These are phyloP conservation scores for Avahi laniger DNA, from an alignment of 2,797 vertebrate genomes.

Conservation along the genomic window DNA sequence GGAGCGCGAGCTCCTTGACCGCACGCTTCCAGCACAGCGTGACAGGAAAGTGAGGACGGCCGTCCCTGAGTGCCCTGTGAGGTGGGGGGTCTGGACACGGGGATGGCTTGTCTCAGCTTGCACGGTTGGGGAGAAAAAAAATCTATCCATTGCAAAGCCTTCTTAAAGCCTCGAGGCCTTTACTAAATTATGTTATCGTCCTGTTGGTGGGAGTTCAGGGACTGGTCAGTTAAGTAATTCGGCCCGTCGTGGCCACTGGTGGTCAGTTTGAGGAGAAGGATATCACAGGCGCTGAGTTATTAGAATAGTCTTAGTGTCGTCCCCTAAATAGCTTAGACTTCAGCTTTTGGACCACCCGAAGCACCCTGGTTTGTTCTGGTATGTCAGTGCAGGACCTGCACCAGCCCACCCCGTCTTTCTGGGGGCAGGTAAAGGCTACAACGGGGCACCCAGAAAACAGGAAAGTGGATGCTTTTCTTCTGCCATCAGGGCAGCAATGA, in stretches of 20 bases:
- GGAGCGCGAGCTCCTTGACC: constrained; percentile 87
- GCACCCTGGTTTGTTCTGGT: not conserved
- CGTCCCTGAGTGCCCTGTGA: not conserved
- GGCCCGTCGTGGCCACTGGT: not conserved
- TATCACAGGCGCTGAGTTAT: not conserved
- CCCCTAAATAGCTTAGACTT: not conserved
- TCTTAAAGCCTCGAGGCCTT: not conserved
- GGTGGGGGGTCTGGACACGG: too few relatives aligned
- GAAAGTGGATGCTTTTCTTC: not conserved
- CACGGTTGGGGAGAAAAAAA: not conserved
- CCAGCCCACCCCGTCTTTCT: not conserved
- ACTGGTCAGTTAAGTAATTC: not conserved
- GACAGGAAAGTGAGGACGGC: constrained; percentile 86
- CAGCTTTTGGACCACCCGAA: not conserved
- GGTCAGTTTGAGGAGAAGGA: not conserved
- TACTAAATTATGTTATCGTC: not conserved
- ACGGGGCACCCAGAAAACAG: not conserved
- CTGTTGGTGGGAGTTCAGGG: not conserved
- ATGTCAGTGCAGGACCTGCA: not conserved
- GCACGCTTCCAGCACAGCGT: constrained; percentile 84
- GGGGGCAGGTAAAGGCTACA: not conserved
- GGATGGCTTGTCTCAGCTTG: not conserved
- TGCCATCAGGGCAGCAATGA: not conserved
- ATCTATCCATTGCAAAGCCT: not conserved
- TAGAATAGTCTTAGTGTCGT: not conserved